These are phyloP conservation scores for Palaemon carinicauda DNA, from an alignment of 1,140 invertebrate species.

Conservation along the genomic window DNA sequence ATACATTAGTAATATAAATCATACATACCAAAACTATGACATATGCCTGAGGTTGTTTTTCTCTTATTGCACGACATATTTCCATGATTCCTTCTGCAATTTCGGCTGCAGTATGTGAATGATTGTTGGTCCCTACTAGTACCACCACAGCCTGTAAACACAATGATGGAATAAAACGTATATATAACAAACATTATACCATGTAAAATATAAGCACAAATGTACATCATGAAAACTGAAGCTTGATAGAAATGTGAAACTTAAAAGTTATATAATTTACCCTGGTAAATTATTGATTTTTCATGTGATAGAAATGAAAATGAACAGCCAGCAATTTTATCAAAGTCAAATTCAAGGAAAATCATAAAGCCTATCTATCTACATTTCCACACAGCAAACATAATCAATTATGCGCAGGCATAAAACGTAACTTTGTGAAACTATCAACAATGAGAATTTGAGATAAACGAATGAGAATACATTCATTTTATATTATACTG, in stretches of 20 bases:
- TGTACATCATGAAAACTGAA: no score
- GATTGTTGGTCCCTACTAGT: slow-evolving; percentile 87
- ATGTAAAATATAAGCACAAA: no score
- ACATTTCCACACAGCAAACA: background rate
- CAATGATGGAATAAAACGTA: slow-evolving; percentile 53
- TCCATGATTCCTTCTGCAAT: slow-evolving; percentile 81
- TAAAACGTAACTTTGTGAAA: background rate
- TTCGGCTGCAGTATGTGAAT: slow-evolving; percentile 78
- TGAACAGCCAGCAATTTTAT: no score
- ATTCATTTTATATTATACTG: no score
- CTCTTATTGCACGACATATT: slow-evolving; percentile 76
- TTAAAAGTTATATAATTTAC: no score
- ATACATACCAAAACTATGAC: slow-evolving; percentile 82
- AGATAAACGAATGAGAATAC: no score
- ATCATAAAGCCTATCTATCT: no score
- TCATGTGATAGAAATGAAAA: no score
- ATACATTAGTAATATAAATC: background rate
- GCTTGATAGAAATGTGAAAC: no score
- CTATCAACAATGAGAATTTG: background rate
- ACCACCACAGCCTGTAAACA: slow-evolving; percentile 80
- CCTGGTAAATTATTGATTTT: no score
- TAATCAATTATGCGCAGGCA: slow-evolving; percentile 46
- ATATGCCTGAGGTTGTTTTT: slow-evolving; percentile 79
- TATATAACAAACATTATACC: background rate
- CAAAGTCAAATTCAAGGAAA: no score